Base-by-base conservation (phyloP, 2,888 invertebrate genomes). In the Apotomis betuletana region DNA sequence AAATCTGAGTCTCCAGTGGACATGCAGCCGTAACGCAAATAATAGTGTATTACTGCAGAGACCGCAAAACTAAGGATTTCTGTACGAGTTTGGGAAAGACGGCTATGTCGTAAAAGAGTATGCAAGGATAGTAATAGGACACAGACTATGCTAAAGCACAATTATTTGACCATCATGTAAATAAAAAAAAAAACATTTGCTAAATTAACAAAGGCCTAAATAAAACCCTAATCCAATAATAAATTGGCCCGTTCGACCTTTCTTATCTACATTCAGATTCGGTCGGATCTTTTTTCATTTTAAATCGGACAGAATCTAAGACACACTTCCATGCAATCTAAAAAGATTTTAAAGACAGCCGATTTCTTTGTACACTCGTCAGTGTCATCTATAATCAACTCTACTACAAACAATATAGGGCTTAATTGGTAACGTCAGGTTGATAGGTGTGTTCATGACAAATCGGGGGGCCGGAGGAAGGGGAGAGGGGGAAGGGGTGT, bases 391-490 rank as follows among this genome's bases (percentile, higher is more conserved):
- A 68, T 63, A 72, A 44, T 54, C 51, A 51, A 55, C 72, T 72
- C 38, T 72, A 63, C 59, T 68, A 68, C 46, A 52, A 58, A 54
- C 8, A 52, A 41, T 57, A 10, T 57, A 67, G 65, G 67, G 67
- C 44, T 65, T 76, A 75, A 75, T 77, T 77, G 75, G 71, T 62
- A 63, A 69, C 70, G 59, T 70, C 72, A 58, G 61, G 36, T 58
- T 68, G 62, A 63, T 36, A 57, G 67, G 72, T 61, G 70, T 70
- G 72, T 72, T 70, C 58, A 62, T 75, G 74, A 74, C 72, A 77
- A 74, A 77, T 73, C 69, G 77, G 74, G 73, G 60, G 60, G 27
- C 27, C 2, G 1, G 27, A 27, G 69, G 27, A 27, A 69, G 52
- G 59, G 73, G 44, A 46, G 27, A 27, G 27, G 49, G 1, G 9